Evolutionary conservation across 1,140 invertebrate species (phyloP), one percentile per base, ranked within the genome.

Genomic region (Drosophila trapezifrons): DNA sequence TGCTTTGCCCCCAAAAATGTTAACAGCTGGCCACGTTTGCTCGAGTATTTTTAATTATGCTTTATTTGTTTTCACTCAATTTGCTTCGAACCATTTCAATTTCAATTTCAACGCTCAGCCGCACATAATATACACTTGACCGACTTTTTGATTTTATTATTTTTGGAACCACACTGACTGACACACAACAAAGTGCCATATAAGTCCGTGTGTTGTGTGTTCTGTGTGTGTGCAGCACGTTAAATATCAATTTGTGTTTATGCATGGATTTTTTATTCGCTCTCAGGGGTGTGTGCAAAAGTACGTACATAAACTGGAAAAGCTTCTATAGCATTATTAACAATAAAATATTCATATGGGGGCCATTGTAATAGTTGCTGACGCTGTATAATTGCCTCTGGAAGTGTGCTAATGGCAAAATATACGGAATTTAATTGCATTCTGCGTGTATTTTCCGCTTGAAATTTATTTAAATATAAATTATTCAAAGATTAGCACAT

Each of bases 21-120:
- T 22, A 80, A 77, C 81, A 85, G 75, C 76, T 83, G 79, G 64
- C 59, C 43, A 64, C 35, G 45, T 42, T 60, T 29, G 37, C 59
- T 17, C 27, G 22, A 46, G 63, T 49, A 56, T 70, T 85, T 81
- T 73, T 79, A 82, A 87, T 86, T 79, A 79, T 83, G 64, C 56
- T 87, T 89, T 56, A 76, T 87, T 85, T 81, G 78, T 86, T 83
- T 89, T 87, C 71, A 86, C 79, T 87, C 79, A 73, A 87, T 82
- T 85, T 78, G 62, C 75, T 82, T 52, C 66, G 65, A 71, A 85
- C 42, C 72, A 78, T 81, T 85, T 86, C 45, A 66, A 86, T 86
- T 78, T 85, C 78, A 80, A 78, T 86, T 78, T 86, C 78, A 81
- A 78, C 76, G 58, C 59, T 67, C 45, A 35, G 20, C 20, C 32